Percentiles rank a stretch among this genome's conserved stretches.
Conservation (phyloP, 2,113 vertebrate species). For the Symphodus melops region DNA sequence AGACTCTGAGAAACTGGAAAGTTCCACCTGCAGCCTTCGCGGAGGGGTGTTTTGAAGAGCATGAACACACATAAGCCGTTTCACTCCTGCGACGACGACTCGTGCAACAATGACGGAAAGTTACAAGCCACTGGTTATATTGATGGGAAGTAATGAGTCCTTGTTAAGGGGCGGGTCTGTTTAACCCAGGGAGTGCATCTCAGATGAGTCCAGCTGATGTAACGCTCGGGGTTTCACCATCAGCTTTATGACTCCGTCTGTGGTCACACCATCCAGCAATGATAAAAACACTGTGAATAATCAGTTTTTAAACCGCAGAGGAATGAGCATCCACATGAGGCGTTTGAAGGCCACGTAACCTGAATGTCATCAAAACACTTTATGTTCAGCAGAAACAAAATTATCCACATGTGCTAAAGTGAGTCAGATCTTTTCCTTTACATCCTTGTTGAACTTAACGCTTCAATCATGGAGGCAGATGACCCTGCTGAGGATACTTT, state of each 20-base stretch:
- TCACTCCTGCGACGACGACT: background rate
- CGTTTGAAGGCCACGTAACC: slow-evolving; percentile 7
- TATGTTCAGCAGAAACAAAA: background rate
- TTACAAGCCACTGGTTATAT: slow-evolving; percentile 14
- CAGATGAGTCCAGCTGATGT: slow-evolving; percentile 36
- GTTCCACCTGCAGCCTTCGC: slow-evolving; percentile 41
- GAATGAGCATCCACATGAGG: background rate
- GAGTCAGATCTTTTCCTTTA: background rate
- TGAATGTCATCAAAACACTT: slow-evolving; percentile 21
- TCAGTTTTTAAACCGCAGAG: background rate
- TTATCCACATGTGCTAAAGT: slow-evolving; percentile 6
- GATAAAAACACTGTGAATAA: background rate
- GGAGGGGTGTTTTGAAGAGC: slow-evolving; percentile 37
- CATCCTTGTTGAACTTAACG: background rate
- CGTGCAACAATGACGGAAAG: slow-evolving; percentile 9
- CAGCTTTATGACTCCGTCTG: slow-evolving; percentile 12
- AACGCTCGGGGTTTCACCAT: slow-evolving; percentile 18
- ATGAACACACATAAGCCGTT: background rate
- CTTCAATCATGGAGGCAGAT: slow-evolving; percentile 1
- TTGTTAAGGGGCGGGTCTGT: slow-evolving; percentile 29
- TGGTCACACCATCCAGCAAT: slow-evolving; percentile 5
- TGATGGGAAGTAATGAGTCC: slow-evolving; percentile 27
- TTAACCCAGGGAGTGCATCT: slow-evolving; percentile 12
- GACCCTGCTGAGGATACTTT: background rate
- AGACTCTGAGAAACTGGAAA: slow-evolving; percentile 47